These are phyloP conservation scores for Aldrovandia affinis DNA, from an alignment of 2,797 vertebrate species.

Conservation along the genomic window DNA sequence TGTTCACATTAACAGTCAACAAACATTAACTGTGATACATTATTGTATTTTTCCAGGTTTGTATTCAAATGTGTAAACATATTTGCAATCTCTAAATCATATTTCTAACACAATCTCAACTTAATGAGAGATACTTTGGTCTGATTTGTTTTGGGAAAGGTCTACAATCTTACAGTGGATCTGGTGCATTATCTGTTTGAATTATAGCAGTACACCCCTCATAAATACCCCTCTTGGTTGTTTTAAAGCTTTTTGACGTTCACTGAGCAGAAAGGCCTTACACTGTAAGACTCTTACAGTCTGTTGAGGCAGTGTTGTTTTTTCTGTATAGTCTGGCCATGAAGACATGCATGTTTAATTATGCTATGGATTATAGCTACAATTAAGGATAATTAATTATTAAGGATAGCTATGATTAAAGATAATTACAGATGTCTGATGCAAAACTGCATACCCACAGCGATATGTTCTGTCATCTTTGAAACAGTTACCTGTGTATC, in stretches of 20 bases:
- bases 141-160: no score
- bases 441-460: neutral
- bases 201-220: no score
- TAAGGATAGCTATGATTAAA: neutral
- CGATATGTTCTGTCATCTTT: neutral
- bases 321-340: neutral
- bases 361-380: neutral
- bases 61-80: no score
- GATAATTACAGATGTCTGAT: neutral
- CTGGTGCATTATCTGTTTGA: neutral
- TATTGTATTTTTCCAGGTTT: no score
- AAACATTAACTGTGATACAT: no score
- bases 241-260: neutral
- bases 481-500: neutral
- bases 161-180: neutral
- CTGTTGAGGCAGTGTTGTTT: neutral
- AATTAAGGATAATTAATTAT: no score
- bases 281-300: neutral
- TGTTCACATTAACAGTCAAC: no score
- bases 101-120: no score
- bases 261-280: neutral
- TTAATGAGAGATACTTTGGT: no score
- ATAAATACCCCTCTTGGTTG: no score
- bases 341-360: neutral
- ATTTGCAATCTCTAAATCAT: no score